Percentiles rank a stretch among this genome's conserved stretches.
phyloP scores from a whole-genome alignment of 2,888 invertebrate genomes.

The Thymelicus sylvestris region DNA sequence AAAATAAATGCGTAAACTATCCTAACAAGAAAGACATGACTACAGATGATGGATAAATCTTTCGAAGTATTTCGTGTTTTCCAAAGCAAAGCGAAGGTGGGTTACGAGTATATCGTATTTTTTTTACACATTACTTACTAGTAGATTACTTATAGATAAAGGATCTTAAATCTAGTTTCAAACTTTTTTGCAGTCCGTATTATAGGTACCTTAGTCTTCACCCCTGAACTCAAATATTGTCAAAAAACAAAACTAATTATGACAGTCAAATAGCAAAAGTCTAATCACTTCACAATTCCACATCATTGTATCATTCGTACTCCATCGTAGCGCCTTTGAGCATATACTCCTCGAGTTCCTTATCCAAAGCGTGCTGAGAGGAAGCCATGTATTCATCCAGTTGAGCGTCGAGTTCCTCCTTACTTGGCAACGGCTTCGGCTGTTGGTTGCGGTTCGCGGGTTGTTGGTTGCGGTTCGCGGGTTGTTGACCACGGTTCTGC shows the following conservation, averaged over 20 bases:
- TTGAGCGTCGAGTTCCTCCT: constrained; percentile 88
- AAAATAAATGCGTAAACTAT: no score
- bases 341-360: constrained; percentile 85
- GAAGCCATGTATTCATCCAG: constrained; percentile 90
- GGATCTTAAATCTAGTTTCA: neutral
- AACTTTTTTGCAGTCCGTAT: neutral
- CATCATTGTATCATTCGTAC: constrained; percentile 12
- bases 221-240: neutral
- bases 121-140: neutral
- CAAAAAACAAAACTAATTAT: neutral
- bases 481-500: constrained; percentile 38
- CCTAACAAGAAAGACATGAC: no score
- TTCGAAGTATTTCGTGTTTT: no score
- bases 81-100: no score
- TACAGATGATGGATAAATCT: no score
- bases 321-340: constrained; percentile 29
- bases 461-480: neutral
- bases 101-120: no score
- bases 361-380: constrained; percentile 83
- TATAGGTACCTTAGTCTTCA: neutral
- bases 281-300: constrained; percentile 2
- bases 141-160: neutral
- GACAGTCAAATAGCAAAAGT: neutral
- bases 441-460: constrained; percentile 38
- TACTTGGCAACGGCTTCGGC: constrained; percentile 62